Evolutionary conservation across 2,797 vertebrate species (phyloP).

Genomic region (Nannoperca obscura): DNA sequence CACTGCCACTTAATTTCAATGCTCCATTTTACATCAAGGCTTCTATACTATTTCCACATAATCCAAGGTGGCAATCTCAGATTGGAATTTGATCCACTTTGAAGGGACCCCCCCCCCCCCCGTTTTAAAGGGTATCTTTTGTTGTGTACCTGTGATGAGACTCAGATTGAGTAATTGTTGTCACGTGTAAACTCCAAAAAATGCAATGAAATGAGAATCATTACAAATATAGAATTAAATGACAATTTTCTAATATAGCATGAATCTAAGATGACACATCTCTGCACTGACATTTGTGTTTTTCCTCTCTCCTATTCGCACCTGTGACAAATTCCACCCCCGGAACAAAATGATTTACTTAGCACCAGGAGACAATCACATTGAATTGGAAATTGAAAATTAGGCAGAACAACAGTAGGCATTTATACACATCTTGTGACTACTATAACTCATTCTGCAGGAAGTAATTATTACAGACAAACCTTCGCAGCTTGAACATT

Average conservation of each 20-base stretch:
- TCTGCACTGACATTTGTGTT: slow-evolving; percentile 23
- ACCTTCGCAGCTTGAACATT: slow-evolving; percentile 89
- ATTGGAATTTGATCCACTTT: slow-evolving; percentile 87
- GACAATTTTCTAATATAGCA: slow-evolving; percentile 29
- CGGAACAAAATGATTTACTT: slow-evolving; percentile 68
- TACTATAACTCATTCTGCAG: slow-evolving; percentile 87
- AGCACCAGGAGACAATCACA: slow-evolving; percentile 58
- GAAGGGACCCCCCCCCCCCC: slow-evolving; percentile 57
- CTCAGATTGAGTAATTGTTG: slow-evolving; percentile 41
- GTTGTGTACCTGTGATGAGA: slow-evolving; percentile 66
- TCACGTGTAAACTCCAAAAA: slow-evolving; percentile 32
- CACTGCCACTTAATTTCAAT: slow-evolving; percentile 87
- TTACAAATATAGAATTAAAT: slow-evolving; percentile 15
- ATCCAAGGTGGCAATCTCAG: slow-evolving; percentile 86
- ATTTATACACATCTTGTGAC: slow-evolving; percentile 82
- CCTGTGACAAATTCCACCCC: slow-evolving; percentile 66
- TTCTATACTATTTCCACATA: slow-evolving; percentile 86
- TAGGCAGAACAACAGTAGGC: slow-evolving; percentile 77
- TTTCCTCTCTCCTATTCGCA: slow-evolving; percentile 44
- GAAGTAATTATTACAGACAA: slow-evolving; percentile 92
- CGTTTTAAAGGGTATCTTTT: slow-evolving; percentile 57
- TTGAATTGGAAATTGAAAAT: slow-evolving; percentile 75
- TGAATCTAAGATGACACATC: slow-evolving; percentile 22
- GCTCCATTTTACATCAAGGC: slow-evolving; percentile 87
- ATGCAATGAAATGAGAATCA: slow-evolving; percentile 34